Percentiles rank a stretch among this genome's conserved stretches.
Conservation (phyloP, 2,888 invertebrate genomes). For the Apodemia duryi region DNA sequence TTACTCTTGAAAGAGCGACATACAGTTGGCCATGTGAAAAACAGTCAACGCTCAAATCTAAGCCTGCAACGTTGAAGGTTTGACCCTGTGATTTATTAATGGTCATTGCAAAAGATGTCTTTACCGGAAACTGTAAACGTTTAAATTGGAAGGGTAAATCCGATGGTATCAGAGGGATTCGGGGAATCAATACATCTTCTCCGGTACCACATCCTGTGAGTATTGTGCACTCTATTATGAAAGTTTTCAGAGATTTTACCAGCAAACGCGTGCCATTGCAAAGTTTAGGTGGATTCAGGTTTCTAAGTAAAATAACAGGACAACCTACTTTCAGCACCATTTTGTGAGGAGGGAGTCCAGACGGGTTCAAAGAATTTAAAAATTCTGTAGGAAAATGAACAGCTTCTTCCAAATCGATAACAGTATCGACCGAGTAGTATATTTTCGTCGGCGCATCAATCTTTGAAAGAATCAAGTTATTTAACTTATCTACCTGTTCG, state of each 20-base stretch:
- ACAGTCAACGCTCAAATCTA: slow-evolving; percentile 26
- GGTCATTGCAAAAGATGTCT: slow-evolving; percentile 30
- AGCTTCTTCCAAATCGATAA: slow-evolving; percentile 32
- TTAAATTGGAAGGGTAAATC: slow-evolving; percentile 35
- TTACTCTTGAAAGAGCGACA: slow-evolving; percentile 16
- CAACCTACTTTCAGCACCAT: slow-evolving; percentile 35
- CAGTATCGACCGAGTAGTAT: slow-evolving; percentile 35
- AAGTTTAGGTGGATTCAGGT: slow-evolving; percentile 33
- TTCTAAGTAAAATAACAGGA: slow-evolving; percentile 35
- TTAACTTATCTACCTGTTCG: slow-evolving; percentile 35
- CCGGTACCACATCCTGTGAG: slow-evolving; percentile 34
- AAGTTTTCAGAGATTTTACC: slow-evolving; percentile 33
- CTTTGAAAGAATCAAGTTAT: slow-evolving; percentile 32
- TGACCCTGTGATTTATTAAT: slow-evolving; percentile 26
- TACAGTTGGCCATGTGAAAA: slow-evolving; percentile 25
- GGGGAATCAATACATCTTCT: slow-evolving; percentile 28
- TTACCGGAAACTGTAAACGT: slow-evolving; percentile 32
- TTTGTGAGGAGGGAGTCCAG: slow-evolving; percentile 33
- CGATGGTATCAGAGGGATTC: slow-evolving; percentile 32
- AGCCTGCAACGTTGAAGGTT: slow-evolving; percentile 25
- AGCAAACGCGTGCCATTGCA: slow-evolving; percentile 33
- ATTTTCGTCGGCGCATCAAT: slow-evolving; percentile 32
- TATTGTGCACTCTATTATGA: slow-evolving; percentile 36
- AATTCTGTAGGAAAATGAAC: slow-evolving; percentile 28
- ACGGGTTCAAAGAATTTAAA: slow-evolving; percentile 30